phyloP scores from a whole-genome alignment of 2,888 invertebrate species.

The Dendrolimus pini region DNA sequence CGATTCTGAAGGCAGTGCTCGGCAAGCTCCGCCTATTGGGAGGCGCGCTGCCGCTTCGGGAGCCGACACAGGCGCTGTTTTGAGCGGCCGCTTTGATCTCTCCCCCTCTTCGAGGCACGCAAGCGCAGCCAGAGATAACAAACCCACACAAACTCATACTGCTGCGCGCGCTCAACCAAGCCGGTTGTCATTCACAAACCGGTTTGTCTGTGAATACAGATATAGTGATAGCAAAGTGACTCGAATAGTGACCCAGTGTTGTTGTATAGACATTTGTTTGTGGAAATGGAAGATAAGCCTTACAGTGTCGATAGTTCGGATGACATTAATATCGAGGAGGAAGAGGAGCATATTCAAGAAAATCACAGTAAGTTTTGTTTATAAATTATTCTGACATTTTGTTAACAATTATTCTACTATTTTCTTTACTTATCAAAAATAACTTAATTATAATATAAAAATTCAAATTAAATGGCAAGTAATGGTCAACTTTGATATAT shows the following conservation, averaged over 20 bases:
- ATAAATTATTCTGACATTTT: constrained; percentile 5
- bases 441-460: no score
- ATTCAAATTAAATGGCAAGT: no score
- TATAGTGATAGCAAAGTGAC: constrained; percentile 47
- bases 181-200: constrained; percentile 69
- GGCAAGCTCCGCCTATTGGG: constrained; percentile 68
- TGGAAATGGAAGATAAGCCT: constrained; percentile 71
- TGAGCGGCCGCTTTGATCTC: constrained; percentile 65
- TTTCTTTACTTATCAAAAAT: no score
- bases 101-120: constrained; percentile 44
- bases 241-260: constrained; percentile 48
- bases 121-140: constrained; percentile 54
- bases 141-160: constrained; percentile 72
- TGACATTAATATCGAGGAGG: constrained; percentile 69
- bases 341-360: constrained; percentile 61
- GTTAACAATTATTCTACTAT: background rate
- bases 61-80: constrained; percentile 65
- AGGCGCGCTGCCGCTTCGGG: constrained; percentile 67
- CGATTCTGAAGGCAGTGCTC: constrained; percentile 69
- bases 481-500: no score
- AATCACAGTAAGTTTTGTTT: constrained; percentile 53
- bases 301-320: constrained; percentile 73
- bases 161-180: constrained; percentile 69
- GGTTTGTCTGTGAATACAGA: constrained; percentile 62
- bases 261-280: constrained; percentile 46